A percentile compares a stretch with the other conserved stretches of the same genome.
These are phyloP conservation scores for Cyclophora albipunctata DNA, from an alignment of 2,888 invertebrate species.

Conservation along the genomic window DNA sequence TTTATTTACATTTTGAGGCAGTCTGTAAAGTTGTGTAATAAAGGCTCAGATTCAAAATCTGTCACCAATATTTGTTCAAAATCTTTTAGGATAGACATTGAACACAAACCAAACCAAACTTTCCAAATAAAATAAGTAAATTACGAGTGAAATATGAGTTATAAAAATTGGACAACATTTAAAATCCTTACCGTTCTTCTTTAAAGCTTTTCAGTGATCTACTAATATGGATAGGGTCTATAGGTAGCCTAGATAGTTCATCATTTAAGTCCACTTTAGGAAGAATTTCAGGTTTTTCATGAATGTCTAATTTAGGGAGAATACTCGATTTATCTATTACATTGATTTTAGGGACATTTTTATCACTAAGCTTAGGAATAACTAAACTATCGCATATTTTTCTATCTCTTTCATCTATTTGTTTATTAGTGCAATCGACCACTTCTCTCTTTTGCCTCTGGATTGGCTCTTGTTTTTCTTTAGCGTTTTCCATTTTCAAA, in stretches of 20 bases:
- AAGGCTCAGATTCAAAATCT: no score
- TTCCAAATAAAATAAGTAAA: no score
- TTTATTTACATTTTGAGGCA: no score
- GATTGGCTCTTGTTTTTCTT: not conserved
- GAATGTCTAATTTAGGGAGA: constrained; percentile 8
- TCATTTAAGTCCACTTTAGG: constrained; percentile 40
- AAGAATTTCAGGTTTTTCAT: constrained; percentile 22
- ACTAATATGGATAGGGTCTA: constrained; percentile 39
- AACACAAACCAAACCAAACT: no score
- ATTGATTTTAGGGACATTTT: constrained; percentile 34
- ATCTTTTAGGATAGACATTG: no score
- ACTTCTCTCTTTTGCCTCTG: constrained; percentile 51
- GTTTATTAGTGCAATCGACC: constrained; percentile 46
- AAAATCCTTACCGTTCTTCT: constrained; percentile 23
- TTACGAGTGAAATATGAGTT: no score
- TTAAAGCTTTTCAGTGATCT: constrained; percentile 54
- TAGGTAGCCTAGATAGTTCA: constrained; percentile 34
- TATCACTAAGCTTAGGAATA: constrained; percentile 12
- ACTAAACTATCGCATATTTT: constrained; percentile 43
- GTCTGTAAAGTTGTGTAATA: no score
- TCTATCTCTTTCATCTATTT: constrained; percentile 35
- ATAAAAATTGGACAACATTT: no score
- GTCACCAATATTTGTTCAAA: no score
- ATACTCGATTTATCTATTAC: constrained; percentile 24
- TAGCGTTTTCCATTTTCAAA: not conserved